Evolutionary conservation across 53 echinoderm and acorn worm species (phyloP).

Genomic region (Paracentrotus lividus): DNA sequence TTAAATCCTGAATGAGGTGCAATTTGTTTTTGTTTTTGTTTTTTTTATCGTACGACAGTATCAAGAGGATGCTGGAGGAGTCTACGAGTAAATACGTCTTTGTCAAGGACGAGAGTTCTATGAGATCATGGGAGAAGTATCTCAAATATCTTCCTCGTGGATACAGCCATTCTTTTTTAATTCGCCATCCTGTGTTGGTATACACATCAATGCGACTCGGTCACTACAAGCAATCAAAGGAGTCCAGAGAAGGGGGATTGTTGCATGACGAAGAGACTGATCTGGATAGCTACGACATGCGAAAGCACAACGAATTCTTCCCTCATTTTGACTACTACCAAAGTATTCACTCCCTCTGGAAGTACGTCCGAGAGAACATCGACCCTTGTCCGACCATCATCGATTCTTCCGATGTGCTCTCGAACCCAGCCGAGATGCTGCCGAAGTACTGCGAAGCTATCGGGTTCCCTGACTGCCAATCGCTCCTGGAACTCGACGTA

Average conservation of each 20-base stretch:
- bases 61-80: not conserved
- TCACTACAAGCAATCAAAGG: not conserved
- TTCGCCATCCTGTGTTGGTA: not conserved
- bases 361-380: conserved; percentile 1
- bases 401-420: not conserved
- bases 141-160: not conserved
- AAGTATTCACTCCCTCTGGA: conserved; percentile 11
- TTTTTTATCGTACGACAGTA: not conserved
- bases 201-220: not conserved
- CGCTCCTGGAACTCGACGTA: not conserved
- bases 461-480: not conserved
- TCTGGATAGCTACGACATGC: not conserved
- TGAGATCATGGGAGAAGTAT: not conserved
- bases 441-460: conserved; percentile 48
- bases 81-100: not conserved
- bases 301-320: not conserved
- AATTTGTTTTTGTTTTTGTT: not conserved
- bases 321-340: not conserved
- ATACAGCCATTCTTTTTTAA: conserved; percentile 24
- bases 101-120: not conserved
- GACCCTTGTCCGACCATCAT: conserved; percentile 14
- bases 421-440: conserved; percentile 34
- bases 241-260: not conserved
- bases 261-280: not conserved
- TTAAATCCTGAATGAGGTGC: not conserved